These are phyloP conservation scores for Centroberyx gerrardi DNA, from an alignment of 2,797 vertebrate genomes.

Conservation along the genomic window DNA sequence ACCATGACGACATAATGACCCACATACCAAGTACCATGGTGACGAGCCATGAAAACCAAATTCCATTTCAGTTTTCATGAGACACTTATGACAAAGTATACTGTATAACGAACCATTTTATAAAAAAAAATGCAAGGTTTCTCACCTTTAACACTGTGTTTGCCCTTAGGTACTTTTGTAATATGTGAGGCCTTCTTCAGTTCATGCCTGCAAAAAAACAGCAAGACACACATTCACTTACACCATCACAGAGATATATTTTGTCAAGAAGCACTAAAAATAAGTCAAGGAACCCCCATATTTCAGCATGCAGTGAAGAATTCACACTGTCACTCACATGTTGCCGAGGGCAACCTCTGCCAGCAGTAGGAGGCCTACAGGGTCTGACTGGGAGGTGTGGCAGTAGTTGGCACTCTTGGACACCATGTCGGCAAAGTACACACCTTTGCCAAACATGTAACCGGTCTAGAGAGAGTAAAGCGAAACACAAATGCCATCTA, in stretches of 20 bases:
- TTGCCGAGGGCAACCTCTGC: conserved; percentile 98
- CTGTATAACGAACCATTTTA: background rate
- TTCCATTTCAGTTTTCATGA: background rate
- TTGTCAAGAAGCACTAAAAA: background rate
- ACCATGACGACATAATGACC: too few relatives aligned
- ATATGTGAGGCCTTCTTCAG: conserved; percentile 97
- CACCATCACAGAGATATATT: background rate
- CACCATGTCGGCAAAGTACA: conserved; percentile 99
- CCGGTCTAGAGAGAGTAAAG: conserved; percentile 88
- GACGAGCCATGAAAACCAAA: background rate
- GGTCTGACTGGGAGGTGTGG: conserved; percentile 95
- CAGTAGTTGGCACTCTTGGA: conserved; percentile 99
- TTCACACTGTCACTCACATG: conserved; percentile 87
- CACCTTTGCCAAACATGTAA: conserved; percentile 99
- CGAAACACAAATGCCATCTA: background rate
- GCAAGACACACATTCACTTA: background rate
- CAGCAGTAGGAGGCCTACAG: conserved; percentile 92
- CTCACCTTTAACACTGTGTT: conserved; percentile 99
- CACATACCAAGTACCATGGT: too few relatives aligned
- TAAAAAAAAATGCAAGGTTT: background rate
- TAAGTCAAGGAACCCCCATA: background rate
- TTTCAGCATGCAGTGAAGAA: background rate
- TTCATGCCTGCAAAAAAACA: conserved; percentile 89
- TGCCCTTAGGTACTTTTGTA: conserved; percentile 96
- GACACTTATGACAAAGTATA: background rate